Evolutionary conservation across 2,888 invertebrate species (phyloP).

Genomic region (Zygothrica quintamaculata): DNA sequence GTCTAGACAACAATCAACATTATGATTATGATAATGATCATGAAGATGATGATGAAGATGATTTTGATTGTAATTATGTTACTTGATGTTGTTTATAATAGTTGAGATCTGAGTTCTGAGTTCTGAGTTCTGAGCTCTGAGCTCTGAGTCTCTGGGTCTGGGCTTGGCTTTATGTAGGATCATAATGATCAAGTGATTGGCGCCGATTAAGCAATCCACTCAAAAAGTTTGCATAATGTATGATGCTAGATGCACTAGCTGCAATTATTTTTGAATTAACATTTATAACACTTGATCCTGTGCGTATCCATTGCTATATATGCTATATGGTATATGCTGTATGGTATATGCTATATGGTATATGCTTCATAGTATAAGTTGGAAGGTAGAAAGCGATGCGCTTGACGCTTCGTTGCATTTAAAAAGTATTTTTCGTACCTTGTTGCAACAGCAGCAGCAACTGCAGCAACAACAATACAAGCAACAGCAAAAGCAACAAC

Average conservation of each 20-base stretch:
- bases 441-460: constrained; percentile 18
- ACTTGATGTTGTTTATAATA: too few relatives aligned
- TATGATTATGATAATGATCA: constrained; percentile 14
- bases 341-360: too few relatives aligned
- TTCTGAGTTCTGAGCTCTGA: too few relatives aligned
- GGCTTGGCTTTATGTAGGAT: constrained; percentile 35
- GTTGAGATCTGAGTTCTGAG: too few relatives aligned
- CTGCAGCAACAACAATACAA: constrained; percentile 13
- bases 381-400: constrained; percentile 51
- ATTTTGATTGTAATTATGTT: too few relatives aligned
- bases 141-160: too few relatives aligned
- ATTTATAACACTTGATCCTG: constrained; percentile 81
- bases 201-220: constrained; percentile 73
- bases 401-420: constrained; percentile 73
- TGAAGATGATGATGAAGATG: neutral
- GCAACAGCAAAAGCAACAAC: constrained; percentile 50
- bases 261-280: constrained; percentile 82
- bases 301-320: constrained; percentile 48
- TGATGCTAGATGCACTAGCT: constrained; percentile 33
- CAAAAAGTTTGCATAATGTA: constrained; percentile 44
- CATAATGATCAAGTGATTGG: constrained; percentile 59
- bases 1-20: constrained; percentile 48
- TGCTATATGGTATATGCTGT: constrained; percentile 7
- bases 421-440: constrained; percentile 73
- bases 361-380: neutral